These are phyloP conservation scores for Acinonyx jubatus DNA, from an alignment of 2,113 vertebrate species.

Conservation along the genomic window DNA sequence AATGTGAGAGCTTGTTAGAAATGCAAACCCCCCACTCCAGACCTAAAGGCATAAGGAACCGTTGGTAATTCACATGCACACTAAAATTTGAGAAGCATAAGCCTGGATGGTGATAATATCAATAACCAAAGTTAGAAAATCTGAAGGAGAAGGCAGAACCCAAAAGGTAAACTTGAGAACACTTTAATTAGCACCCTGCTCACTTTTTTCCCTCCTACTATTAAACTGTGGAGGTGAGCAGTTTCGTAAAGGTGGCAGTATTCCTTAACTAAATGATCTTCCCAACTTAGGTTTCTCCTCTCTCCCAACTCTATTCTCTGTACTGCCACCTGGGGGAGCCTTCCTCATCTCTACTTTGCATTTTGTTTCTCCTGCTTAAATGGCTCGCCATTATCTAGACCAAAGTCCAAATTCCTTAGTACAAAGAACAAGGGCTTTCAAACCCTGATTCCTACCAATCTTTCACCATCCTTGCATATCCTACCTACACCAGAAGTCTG, in stretches of 20 bases:
- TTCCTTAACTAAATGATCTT: background rate
- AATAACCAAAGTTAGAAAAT: slow-evolving; percentile 21
- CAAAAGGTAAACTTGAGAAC: background rate
- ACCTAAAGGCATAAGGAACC: background rate
- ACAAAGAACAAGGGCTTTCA: background rate
- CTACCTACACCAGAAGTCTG: background rate
- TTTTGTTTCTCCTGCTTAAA: background rate
- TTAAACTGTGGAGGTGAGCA: background rate
- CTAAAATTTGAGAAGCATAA: background rate
- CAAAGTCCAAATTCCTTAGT: slow-evolving; percentile 22
- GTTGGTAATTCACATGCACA: background rate
- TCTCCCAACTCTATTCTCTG: background rate
- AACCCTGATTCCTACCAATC: background rate
- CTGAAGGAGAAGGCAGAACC: background rate
- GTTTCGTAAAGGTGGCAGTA: slow-evolving; percentile 1
- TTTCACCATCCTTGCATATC: background rate
- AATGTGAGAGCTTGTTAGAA: slow-evolving; percentile 18
- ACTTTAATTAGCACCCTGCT: background rate
- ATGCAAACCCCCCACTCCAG: background rate
- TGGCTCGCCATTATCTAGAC: background rate
- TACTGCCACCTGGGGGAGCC: background rate
- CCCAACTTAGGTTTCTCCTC: background rate
- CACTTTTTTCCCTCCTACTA: background rate
- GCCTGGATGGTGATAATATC: background rate
- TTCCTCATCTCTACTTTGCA: background rate